Percentiles rank a stretch among this genome's conserved stretches.
Evolutionary conservation across 2,888 invertebrate species (phyloP).

Genomic region (Harpagoxenus sublaevis): DNA sequence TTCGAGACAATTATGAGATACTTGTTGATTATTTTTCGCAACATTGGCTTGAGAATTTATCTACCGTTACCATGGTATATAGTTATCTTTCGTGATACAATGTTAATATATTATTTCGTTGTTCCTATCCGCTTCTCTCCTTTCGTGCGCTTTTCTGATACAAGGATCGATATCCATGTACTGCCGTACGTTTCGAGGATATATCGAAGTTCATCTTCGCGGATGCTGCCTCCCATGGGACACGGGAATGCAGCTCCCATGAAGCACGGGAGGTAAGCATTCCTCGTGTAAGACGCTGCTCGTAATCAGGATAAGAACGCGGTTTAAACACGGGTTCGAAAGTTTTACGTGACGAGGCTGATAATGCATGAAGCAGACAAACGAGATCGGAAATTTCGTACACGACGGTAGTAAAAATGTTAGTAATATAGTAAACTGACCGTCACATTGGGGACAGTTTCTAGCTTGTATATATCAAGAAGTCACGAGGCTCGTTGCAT

Average conservation of each 20-base stretch:
- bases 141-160: conserved; percentile 15
- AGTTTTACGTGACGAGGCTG: conserved; percentile 65
- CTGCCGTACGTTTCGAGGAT: conserved; percentile 42
- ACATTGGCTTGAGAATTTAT: background rate
- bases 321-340: conserved; percentile 47
- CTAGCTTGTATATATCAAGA: background rate
- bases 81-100: conserved; percentile 1
- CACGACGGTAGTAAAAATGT: conserved; percentile 28
- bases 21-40: background rate
- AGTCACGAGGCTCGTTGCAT: conserved; percentile 23
- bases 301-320: conserved; percentile 65
- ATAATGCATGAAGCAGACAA: conserved; percentile 48
- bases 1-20: background rate
- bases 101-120: conserved; percentile 32
- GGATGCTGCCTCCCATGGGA: conserved; percentile 33
- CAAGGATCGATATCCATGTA: conserved; percentile 49
- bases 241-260: conserved; percentile 42
- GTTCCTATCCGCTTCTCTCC: background rate
- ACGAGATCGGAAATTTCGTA: conserved; percentile 52
- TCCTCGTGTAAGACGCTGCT: conserved; percentile 53
- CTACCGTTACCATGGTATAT: background rate
- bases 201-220: conserved; percentile 47
- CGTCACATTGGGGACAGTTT: conserved; percentile 1
- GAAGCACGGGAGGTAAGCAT: conserved; percentile 34
- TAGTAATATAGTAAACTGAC: conserved; percentile 21